Evolutionary conservation across 2,888 invertebrate species (phyloP).

Genomic region (Cancer borealis): DNA sequence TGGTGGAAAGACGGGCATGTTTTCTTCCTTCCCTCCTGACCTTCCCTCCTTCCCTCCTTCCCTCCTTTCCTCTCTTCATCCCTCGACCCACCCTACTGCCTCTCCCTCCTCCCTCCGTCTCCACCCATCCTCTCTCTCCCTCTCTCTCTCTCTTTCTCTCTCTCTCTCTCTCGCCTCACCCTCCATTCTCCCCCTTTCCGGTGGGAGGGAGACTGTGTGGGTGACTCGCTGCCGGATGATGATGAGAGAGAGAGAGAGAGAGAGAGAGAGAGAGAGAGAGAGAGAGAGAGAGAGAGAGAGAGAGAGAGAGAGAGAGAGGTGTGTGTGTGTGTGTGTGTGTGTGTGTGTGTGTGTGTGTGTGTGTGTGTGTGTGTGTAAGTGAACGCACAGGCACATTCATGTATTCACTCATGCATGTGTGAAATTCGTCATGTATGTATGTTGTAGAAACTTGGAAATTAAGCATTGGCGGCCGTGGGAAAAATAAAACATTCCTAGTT

Average conservation of each 20-base stretch:
- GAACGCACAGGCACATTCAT: not conserved
- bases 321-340: too few relatives aligned
- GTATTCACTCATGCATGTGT: not conserved
- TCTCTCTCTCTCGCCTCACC: not conserved
- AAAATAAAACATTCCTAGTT: not conserved
- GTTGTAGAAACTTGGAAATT: not conserved
- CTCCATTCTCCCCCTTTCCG: constrained; percentile 2
- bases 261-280: constrained; percentile 40
- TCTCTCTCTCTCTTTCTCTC: constrained; percentile 46
- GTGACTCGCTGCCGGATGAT: not conserved
- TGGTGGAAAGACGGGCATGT: constrained; percentile 46
- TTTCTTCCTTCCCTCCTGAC: constrained; percentile 11
- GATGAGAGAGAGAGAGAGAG: not conserved
- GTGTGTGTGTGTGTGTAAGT: not conserved
- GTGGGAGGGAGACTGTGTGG: constrained; percentile 30
- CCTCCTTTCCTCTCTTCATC: constrained; percentile 8
- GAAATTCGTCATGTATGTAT: not conserved
- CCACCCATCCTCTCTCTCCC: constrained; percentile 23
- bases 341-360: not conserved
- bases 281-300: constrained; percentile 3
- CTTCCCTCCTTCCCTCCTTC: constrained; percentile 25
- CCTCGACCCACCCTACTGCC: not conserved
- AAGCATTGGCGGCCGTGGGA: not conserved
- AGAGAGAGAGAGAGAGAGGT: constrained; percentile 31
- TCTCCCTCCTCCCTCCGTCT: not conserved